phyloP scores from a whole-genome alignment of 2,113 vertebrate species.

The Bujurquina vittata region DNA sequence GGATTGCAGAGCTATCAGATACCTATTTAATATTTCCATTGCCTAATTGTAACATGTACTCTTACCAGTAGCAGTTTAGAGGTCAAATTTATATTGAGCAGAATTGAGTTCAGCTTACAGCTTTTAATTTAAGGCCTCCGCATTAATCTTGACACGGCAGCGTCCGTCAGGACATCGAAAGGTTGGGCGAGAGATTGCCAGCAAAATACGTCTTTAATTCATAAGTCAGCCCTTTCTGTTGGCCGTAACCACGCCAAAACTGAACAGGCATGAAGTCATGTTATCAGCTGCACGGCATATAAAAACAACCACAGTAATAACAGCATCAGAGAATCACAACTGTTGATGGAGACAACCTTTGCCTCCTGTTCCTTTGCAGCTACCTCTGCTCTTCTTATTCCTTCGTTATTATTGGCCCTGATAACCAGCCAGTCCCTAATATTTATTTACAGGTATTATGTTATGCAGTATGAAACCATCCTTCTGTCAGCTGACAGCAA shows the following conservation, averaged over 20 bases:
- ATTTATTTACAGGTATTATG: not conserved
- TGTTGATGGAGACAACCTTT: not conserved
- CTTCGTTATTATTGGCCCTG: not conserved
- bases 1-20: not conserved
- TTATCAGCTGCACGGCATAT: not conserved
- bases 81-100: not conserved
- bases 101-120: not conserved
- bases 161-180: too few species aligned
- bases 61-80: not conserved
- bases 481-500: not conserved
- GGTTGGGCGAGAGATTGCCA: too few species aligned
- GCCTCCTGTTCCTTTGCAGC: not conserved
- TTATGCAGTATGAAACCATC: not conserved
- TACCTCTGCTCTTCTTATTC: not conserved
- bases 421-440: not conserved
- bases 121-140: too few species aligned
- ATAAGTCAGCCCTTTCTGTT: too few species aligned
- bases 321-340: not conserved
- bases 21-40: not conserved
- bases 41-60: not conserved
- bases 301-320: not conserved
- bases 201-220: too few species aligned
- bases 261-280: too few species aligned
- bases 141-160: too few species aligned
- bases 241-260: too few species aligned